Conservation (phyloP, 2,888 invertebrate species). For the Phengaris arion region DNA sequence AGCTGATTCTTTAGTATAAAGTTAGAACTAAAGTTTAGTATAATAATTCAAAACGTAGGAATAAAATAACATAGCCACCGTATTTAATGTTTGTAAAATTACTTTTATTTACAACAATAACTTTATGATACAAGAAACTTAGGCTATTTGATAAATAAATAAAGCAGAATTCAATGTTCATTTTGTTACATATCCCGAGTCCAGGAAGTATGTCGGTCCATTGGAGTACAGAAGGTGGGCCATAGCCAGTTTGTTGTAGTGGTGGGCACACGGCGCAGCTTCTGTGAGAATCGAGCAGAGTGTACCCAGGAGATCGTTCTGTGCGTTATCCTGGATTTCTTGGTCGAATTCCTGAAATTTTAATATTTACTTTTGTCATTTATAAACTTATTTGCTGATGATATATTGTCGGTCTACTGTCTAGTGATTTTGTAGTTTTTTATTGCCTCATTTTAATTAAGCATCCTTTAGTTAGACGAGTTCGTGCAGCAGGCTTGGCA, state of each 20-base stretch:
- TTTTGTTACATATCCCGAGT: neutral
- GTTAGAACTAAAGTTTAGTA: too few species aligned
- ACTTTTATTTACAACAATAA: too few species aligned
- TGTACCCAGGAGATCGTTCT: conserved; percentile 51
- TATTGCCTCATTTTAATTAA: too few species aligned
- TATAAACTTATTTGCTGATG: too few species aligned
- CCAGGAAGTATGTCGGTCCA: neutral
- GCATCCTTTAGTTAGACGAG: too few species aligned
- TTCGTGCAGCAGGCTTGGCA: too few species aligned
- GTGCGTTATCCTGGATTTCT: conserved; percentile 52
- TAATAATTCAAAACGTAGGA: too few species aligned
- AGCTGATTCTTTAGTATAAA: too few species aligned
- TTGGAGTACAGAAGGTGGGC: conserved; percentile 41
- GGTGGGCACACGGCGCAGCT: conserved; percentile 47
- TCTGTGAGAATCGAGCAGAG: conserved; percentile 51
- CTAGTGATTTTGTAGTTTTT: too few species aligned
- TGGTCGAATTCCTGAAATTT: conserved; percentile 59
- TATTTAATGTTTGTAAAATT: too few species aligned
- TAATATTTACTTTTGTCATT: neutral
- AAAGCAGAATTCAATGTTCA: neutral
- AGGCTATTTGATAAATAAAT: neutral
- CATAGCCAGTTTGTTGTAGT: conserved; percentile 52
- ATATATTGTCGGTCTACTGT: too few species aligned
- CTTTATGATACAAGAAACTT: neutral
- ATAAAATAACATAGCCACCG: too few species aligned